Base-by-base conservation (phyloP, 2,797 vertebrate species). In the Parotocinclus haroldoi region DNA sequence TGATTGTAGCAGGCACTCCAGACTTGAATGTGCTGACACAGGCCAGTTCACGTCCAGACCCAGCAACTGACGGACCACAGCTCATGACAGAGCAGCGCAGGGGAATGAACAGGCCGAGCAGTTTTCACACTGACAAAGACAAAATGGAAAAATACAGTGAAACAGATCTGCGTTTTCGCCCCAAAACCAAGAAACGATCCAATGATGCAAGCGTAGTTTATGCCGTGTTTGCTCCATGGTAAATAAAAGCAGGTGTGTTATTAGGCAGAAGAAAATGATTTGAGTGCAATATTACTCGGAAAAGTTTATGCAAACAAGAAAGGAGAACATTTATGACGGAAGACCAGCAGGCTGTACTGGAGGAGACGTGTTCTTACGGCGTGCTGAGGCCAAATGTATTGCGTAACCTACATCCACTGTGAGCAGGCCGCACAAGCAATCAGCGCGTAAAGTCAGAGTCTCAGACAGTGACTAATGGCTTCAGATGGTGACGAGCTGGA, bases 391-490 rank as follows among this genome's bases (percentile, higher is more conserved):
- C 61, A 53, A 53, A 38, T 36, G 37, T 16, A 42, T 36, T 44
- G 68, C 64, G 60, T 42, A 60, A 63, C 62, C 70, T 49, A 39
- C 44, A 52, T 37, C 58, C 63, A 46, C 45, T 59, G 40, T 45
- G 69, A 77, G 59, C 40, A 65, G 68, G 58, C 71, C 69, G 72
- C 64, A 72, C 51, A 73, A 71, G 66, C 63, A 67, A 74, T 71
- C 67, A 75, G 72, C 71, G 74, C 69, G 66, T 72, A 69, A 73
- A 73, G 66, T 74, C 74, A 72, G 73, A 67, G 58, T 66, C 56
- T 66, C 67, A 63, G 75, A 80, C 76, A 82, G 56, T 79, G 73
- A 77, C 73, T 76, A 76, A 77, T 73, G 58, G 74, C 63, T 36
- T 69, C 72, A 71, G 69, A 72, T 72, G 73, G 66, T 68, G 79